Base-by-base conservation (phyloP, 2,797 vertebrate species). In the Ctenopoma kingsleyae region DNA sequence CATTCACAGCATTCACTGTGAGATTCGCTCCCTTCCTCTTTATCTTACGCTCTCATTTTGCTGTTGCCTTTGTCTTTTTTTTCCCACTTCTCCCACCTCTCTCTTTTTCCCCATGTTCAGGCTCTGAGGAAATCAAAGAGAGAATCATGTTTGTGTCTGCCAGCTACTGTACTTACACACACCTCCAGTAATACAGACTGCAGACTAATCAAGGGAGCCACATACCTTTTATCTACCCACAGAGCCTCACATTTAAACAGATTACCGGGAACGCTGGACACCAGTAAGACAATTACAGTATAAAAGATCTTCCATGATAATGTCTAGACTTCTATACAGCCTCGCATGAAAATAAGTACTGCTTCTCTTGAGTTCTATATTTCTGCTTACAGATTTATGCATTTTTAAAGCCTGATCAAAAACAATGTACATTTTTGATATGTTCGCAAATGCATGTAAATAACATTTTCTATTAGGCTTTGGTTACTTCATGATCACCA, bases 171-270 rank as follows among this genome's bases (percentile, higher is more conserved):
- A 82, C 82, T 68, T 54, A 76, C 79, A 71, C 82, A 82, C 79
- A 78, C 69, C 80, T 85, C 68, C 73, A 76, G 82, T 88, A 74
- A 84, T 67, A 85, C 67, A 51, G 61, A 67, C 82, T 68, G 75
- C 77, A 90, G 85, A 74, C 82, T 86, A 87, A 91, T 91, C 83
- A 88, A 87, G 83, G 81, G 78, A 86, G 75, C 85, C 82, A 77
- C 88, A 85, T 67, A 83, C 82, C 87, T 91, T 93, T 94, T 91
- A 93, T 93, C 91, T 85, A 66, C 84, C 89, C 88, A 87, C 90
- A 89, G 81, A 81, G 85, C 62, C 86, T 91, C 72, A 71, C 83
- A 82, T 93, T 90, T 94, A 91, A 93, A 90, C 84, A 87, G 86
- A 95, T 93, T 93, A 93, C 80, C 48, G 86, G 78, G 80, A 87